Conservation (phyloP, 2,888 invertebrate species). For the Eupithecia dodoneata region DNA sequence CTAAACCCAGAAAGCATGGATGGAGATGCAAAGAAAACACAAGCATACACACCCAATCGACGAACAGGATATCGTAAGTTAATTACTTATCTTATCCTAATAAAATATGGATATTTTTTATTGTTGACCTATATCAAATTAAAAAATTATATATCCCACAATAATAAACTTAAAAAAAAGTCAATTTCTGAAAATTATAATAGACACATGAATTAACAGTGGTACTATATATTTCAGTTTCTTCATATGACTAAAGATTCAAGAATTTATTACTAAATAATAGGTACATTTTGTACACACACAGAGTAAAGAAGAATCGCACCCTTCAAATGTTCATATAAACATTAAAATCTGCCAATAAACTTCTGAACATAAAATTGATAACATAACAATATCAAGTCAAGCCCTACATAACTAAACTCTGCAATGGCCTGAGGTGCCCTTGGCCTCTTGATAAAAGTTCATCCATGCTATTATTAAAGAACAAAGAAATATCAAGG, state of each 20-base stretch:
- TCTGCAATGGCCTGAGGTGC: neutral
- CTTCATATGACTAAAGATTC: neutral
- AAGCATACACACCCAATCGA: constrained; percentile 60
- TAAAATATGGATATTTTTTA: neutral
- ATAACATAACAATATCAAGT: neutral
- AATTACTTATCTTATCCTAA: neutral
- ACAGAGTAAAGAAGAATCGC: neutral
- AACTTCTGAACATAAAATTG: neutral
- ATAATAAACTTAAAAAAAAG: neutral
- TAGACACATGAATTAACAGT: neutral
- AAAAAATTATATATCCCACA: too few species aligned
- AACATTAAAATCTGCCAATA: neutral
- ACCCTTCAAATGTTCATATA: neutral
- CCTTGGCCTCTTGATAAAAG: constrained; percentile 5
- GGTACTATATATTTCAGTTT: neutral
- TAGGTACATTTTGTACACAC: too few species aligned
- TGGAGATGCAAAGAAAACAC: constrained; percentile 63
- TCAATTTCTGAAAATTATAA: neutral
- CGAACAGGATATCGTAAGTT: constrained; percentile 31
- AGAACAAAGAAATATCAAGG: neutral
- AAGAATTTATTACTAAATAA: neutral
- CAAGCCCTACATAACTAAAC: neutral
- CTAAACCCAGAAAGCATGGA: constrained; percentile 62
- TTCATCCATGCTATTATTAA: neutral
- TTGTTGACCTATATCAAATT: neutral